These are phyloP conservation scores for Griposia aprilina DNA, from an alignment of 2,888 invertebrate species.

Conservation along the genomic window DNA sequence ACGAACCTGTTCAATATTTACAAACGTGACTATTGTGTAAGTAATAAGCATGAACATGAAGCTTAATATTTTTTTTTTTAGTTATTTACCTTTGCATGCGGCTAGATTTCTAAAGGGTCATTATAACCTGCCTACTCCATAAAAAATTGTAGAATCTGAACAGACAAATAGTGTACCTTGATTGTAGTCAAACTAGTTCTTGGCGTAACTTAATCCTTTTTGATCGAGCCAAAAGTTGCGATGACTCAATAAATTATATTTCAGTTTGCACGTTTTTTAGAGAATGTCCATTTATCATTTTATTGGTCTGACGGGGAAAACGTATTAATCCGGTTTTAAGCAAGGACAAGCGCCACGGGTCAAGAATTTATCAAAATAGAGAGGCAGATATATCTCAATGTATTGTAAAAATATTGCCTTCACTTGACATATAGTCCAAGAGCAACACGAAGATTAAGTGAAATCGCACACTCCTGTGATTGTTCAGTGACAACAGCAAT, in stretches of 20 bases:
- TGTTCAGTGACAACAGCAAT: conserved; percentile 5
- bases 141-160: not conserved
- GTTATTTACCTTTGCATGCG: conserved; percentile 1
- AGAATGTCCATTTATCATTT: conserved; percentile 27
- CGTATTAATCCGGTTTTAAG: conserved; percentile 41
- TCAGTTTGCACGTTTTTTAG: conserved; percentile 13
- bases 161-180: no score
- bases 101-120: not conserved
- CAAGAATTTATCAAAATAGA: conserved; percentile 30
- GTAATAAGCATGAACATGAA: not conserved
- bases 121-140: not conserved
- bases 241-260: conserved; percentile 17
- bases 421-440: conserved; percentile 8
- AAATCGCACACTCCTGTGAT: conserved; percentile 4
- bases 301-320: conserved; percentile 15
- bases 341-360: conserved; percentile 38
- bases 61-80: no score
- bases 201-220: not conserved
- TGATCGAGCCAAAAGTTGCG: conserved; percentile 1
- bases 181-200: not conserved
- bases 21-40: conserved; percentile 4
- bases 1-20: conserved; percentile 10
- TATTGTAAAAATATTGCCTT: not conserved
- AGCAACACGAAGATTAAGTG: conserved; percentile 1
- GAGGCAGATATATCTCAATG: conserved; percentile 16